Evolutionary conservation across 2,797 vertebrate genomes (phyloP).

Genomic region (Delichon dasypus): DNA sequence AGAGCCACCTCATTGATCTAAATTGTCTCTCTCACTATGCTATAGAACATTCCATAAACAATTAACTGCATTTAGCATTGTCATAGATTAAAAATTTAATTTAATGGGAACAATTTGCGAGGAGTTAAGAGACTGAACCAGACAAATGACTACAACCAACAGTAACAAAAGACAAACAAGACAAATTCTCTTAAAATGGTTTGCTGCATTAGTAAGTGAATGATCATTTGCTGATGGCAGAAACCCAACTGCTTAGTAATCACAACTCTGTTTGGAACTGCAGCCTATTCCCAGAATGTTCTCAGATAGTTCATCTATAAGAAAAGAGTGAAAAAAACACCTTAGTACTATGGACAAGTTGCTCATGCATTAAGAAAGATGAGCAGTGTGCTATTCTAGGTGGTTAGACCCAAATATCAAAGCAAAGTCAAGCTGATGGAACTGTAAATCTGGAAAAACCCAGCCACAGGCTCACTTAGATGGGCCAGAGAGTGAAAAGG

Average conservation of each 20-base stretch:
- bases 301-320: neutral
- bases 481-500: neutral
- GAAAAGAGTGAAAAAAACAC: neutral
- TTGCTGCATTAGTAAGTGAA: neutral
- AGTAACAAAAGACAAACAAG: neutral
- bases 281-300: neutral
- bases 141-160: neutral
- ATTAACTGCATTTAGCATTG: conserved; percentile 13
- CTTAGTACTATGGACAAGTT: neutral
- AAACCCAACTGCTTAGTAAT: neutral
- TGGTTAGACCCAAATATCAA: neutral
- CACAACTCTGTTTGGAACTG: neutral
- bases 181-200: neutral
- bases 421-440: neutral
- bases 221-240: neutral
- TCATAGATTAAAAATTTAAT: conserved; percentile 40
- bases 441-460: neutral
- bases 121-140: conserved; percentile 33
- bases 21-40: neutral
- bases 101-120: neutral
- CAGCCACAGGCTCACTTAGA: neutral
- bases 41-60: neutral
- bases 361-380: neutral
- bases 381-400: neutral
- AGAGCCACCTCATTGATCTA: neutral